These are phyloP conservation scores for Tupaia tana DNA, from an alignment of 2,113 vertebrate species.

Conservation along the genomic window DNA sequence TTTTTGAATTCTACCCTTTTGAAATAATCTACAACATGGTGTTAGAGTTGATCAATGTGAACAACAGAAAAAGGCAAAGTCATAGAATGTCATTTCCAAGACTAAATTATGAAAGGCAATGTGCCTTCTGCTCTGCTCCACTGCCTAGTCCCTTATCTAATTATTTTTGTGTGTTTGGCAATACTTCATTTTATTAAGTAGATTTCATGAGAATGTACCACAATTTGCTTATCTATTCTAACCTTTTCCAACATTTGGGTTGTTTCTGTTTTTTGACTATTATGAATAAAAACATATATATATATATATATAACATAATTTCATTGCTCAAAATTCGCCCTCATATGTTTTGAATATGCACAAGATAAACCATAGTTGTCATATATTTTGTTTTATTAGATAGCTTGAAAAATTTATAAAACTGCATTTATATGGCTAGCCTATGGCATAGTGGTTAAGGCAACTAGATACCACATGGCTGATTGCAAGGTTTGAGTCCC, in stretches of 20 bases:
- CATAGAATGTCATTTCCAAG: background rate
- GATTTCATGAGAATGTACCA: background rate
- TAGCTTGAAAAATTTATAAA: background rate
- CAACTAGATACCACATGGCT: too few species aligned
- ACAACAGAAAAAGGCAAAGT: background rate
- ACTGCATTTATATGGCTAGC: background rate
- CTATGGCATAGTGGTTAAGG: too few species aligned
- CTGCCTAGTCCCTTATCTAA: too few species aligned
- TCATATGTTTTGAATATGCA: background rate
- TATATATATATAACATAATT: background rate
- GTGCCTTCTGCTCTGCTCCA: background rate
- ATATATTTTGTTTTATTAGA: background rate
- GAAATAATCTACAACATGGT: background rate
- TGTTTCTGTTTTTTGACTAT: background rate
- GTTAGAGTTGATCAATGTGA: background rate
- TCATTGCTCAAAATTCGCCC: background rate
- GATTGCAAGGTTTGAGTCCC: too few species aligned
- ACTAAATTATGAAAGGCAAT: background rate
- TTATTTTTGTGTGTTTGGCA: background rate
- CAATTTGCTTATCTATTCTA: background rate
- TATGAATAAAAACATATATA: background rate
- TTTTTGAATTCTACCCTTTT: background rate
- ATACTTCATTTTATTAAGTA: background rate
- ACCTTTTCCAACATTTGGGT: background rate
- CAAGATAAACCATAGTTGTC: background rate